Evolutionary conservation across 1,140 invertebrate species (phyloP).

Genomic region (Lasioglossum albipes): DNA sequence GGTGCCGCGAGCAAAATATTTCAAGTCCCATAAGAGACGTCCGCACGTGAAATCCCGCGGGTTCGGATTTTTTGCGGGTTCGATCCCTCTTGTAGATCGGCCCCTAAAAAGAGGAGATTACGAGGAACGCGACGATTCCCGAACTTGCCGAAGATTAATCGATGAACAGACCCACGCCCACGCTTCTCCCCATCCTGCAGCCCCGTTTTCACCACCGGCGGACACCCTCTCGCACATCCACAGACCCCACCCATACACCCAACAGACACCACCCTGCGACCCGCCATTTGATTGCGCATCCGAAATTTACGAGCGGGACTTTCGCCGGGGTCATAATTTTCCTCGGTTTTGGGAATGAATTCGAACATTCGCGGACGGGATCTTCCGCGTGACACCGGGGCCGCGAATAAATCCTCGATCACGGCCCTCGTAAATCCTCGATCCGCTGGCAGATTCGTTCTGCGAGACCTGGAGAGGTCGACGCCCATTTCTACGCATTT

Average conservation of each 20-base stretch:
- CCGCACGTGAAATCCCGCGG: too few relatives aligned
- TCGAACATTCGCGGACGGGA: constrained; percentile 1
- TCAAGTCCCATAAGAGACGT: too few relatives aligned
- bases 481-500: too few relatives aligned
- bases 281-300: constrained; percentile 5
- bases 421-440: not conserved
- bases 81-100: not conserved
- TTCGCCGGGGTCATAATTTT: constrained; percentile 37
- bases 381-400: constrained; percentile 12
- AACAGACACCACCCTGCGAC: too few relatives aligned
- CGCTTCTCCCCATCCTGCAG: not conserved
- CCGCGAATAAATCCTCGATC: constrained; percentile 10
- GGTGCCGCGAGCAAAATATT: too few relatives aligned
- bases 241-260: too few relatives aligned
- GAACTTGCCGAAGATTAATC: constrained; percentile 22
- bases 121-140: not conserved
- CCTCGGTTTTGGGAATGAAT: constrained; percentile 32
- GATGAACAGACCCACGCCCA: constrained; percentile 27
- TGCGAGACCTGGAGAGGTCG: too few relatives aligned
- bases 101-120: not conserved
- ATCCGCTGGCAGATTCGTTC: not conserved
- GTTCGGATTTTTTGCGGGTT: too few relatives aligned
- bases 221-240: too few relatives aligned
- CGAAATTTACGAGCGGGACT: constrained; percentile 37
- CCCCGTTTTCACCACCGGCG: too few relatives aligned